phyloP scores from a whole-genome alignment of 2,888 invertebrate species.

The Spilarctia lutea region DNA sequence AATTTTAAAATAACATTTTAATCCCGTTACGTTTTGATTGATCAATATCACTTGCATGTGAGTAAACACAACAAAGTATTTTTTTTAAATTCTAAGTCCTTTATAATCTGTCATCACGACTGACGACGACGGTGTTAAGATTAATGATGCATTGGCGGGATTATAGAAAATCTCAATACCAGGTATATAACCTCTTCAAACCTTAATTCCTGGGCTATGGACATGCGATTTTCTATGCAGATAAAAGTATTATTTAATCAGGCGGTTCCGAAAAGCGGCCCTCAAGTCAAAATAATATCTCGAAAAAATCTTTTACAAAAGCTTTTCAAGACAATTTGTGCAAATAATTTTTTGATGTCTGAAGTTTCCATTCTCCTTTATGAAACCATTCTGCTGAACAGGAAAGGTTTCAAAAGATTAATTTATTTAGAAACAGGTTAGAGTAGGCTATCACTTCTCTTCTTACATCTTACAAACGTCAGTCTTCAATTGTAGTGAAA shows the following conservation, averaged over 20 bases:
- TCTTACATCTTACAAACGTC: neutral
- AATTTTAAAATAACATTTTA: neutral
- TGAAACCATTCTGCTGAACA: neutral
- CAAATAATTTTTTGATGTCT: neutral
- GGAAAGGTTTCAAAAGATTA: slow-evolving; percentile 3
- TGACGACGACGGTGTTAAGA: no score
- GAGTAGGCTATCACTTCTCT: neutral
- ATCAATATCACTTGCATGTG: neutral
- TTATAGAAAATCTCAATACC: neutral
- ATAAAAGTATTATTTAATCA: neutral
- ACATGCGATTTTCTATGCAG: neutral
- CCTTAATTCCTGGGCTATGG: neutral
- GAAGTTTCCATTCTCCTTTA: neutral
- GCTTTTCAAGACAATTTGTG: neutral
- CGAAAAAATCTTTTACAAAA: slow-evolving; percentile 2
- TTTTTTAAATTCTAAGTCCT: neutral
- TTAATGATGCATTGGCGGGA: neutral
- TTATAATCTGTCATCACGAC: neutral
- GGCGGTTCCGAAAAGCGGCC: neutral
- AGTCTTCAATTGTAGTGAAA: neutral
- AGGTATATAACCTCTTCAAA: neutral
- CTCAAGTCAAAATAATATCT: neutral
- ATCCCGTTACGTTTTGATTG: neutral
- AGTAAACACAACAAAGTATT: neutral
- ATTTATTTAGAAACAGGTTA: slow-evolving; percentile 36